These are phyloP conservation scores for Hippoglossus stenolepis DNA, from an alignment of 2,113 vertebrate species.

Conservation along the genomic window DNA sequence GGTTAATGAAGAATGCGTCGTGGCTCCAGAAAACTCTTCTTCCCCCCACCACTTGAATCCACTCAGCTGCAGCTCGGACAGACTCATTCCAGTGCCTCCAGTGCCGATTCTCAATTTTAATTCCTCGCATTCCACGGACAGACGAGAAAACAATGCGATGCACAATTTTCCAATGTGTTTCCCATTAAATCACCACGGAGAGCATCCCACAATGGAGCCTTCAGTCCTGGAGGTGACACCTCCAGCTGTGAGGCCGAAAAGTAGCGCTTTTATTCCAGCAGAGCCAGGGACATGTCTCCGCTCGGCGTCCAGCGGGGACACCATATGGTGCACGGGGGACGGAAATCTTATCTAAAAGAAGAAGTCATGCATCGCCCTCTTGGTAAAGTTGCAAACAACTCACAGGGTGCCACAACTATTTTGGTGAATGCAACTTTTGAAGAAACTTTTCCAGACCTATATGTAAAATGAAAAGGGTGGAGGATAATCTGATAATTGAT, in stretches of 20 bases:
- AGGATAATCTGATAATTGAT: background rate
- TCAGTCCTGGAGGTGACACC: constrained; percentile 75
- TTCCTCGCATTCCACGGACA: constrained; percentile 76
- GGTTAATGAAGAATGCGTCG: constrained; percentile 48
- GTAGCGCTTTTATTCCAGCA: constrained; percentile 69
- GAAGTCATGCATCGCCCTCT: background rate
- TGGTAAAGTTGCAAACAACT: constrained; percentile 24
- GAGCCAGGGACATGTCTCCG: constrained; percentile 56
- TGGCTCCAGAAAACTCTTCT: constrained; percentile 32
- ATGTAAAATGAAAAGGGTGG: background rate
- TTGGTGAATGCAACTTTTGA: constrained; percentile 2
- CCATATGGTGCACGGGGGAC: constrained; percentile 65
- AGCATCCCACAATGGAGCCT: constrained; percentile 62
- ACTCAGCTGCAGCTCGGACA: constrained; percentile 9
- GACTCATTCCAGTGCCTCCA: constrained; percentile 35
- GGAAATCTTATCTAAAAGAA: constrained; percentile 29
- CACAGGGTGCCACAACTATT: background rate
- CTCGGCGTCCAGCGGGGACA: constrained; percentile 54
- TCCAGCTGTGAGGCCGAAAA: constrained; percentile 81
- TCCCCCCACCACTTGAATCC: constrained; percentile 10
- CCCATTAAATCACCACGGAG: constrained; percentile 81
- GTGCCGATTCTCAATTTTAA: constrained; percentile 64
- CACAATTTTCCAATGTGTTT: constrained; percentile 87
- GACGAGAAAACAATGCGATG: constrained; percentile 80
- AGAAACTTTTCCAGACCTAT: constrained; percentile 1